A percentile compares a stretch with the other conserved stretches of the same genome.
These are phyloP conservation scores for Oryzaephilus surinamensis DNA, from an alignment of 1,140 invertebrate species.

Conservation along the genomic window DNA sequence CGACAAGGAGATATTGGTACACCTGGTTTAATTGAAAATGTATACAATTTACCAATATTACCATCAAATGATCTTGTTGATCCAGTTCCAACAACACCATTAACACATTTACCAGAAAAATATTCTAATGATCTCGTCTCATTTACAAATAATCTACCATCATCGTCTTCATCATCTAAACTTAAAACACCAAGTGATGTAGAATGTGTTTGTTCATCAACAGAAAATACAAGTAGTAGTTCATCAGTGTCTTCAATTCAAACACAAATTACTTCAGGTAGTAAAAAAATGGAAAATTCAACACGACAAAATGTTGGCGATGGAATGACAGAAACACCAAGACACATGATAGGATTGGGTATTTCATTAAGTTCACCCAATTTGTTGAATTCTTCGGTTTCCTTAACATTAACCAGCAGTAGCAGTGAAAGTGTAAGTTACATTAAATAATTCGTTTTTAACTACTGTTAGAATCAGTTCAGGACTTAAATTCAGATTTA, in stretches of 20 bases:
- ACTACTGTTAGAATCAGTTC: too few relatives aligned
- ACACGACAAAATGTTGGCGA: constrained; percentile 1
- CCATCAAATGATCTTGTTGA: constrained; percentile 9
- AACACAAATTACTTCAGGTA: constrained; percentile 12
- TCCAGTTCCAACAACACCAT: constrained; percentile 15
- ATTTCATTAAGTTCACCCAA: constrained; percentile 34
- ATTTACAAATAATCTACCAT: constrained; percentile 1
- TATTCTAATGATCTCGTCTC: constrained; percentile 15
- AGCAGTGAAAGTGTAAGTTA: constrained; percentile 35
- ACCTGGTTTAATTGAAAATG: constrained; percentile 22
- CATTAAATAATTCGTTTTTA: not conserved
- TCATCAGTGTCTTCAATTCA: constrained; percentile 16
- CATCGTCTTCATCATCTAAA: not conserved
- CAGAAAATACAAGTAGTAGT: constrained; percentile 8
- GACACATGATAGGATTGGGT: constrained; percentile 23
- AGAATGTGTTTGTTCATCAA: too few relatives aligned
- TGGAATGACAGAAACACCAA: constrained; percentile 13
- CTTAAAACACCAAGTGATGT: too few relatives aligned
- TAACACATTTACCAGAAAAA: constrained; percentile 18
- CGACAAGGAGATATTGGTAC: constrained; percentile 18
- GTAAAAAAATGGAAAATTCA: constrained; percentile 6
- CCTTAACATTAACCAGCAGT: constrained; percentile 36
- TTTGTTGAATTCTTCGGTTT: constrained; percentile 30
- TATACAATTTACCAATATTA: constrained; percentile 19
- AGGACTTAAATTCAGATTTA: too few relatives aligned